Percentiles rank a stretch among this genome's conserved stretches.
Conservation (phyloP, 2,888 invertebrate genomes). For the Timema podura region DNA sequence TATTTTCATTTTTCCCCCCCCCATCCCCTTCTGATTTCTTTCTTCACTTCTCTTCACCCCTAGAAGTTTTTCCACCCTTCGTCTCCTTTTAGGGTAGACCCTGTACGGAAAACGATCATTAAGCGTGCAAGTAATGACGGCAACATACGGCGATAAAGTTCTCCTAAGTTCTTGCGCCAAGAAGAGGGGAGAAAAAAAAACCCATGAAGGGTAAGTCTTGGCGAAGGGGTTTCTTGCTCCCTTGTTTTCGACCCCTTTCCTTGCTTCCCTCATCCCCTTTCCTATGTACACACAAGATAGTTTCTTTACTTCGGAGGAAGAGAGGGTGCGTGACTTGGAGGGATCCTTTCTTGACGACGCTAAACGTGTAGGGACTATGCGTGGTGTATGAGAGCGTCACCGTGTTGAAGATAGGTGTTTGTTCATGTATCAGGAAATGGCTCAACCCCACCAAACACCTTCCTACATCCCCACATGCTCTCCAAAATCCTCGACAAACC, state of each 20-base stretch:
- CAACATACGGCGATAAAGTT: constrained; percentile 30
- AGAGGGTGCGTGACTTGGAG: no score
- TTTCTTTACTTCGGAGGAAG: no score
- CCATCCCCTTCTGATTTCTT: neutral
- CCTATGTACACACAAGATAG: no score
- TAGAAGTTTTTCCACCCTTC: neutral
- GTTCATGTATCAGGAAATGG: no score
- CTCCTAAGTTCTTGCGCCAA: constrained; percentile 10
- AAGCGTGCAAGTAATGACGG: constrained; percentile 29
- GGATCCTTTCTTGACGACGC: no score
- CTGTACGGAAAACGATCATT: constrained; percentile 22
- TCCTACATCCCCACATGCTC: no score
- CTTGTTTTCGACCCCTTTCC: neutral
- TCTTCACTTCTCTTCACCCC: constrained; percentile 6
- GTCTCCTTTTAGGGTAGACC: neutral
- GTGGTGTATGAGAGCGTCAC: no score
- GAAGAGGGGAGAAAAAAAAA: neutral
- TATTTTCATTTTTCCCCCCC: constrained; percentile 24
- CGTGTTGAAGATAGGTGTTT: no score
- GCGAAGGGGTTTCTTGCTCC: constrained; percentile 9
- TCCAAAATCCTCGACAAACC: no score
- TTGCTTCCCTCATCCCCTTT: neutral
- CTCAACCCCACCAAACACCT: no score
- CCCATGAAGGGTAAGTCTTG: neutral
- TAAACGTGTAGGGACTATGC: no score